phyloP scores from a whole-genome alignment of 2,797 vertebrate species.

The Gallinago solitaria region DNA sequence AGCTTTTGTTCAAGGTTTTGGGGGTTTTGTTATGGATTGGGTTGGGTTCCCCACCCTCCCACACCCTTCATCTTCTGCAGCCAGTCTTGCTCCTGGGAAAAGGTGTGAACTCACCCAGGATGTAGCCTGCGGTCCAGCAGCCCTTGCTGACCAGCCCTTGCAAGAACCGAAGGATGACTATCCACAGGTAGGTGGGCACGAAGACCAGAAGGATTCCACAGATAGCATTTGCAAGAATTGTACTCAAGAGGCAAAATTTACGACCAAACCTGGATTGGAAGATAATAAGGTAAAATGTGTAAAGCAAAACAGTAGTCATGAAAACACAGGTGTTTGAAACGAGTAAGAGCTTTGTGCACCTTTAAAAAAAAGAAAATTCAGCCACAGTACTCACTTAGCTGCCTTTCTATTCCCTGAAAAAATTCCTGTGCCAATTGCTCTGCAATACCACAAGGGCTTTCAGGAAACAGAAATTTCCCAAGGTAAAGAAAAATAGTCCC shows the following conservation, averaged over 20 bases:
- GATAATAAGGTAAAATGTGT: background rate
- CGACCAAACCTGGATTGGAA: slow-evolving; percentile 78
- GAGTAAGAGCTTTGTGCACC: background rate
- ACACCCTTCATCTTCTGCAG: background rate
- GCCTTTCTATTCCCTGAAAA: background rate
- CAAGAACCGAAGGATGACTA: slow-evolving; percentile 76
- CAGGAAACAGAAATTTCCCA: background rate
- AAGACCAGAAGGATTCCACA: slow-evolving; percentile 77
- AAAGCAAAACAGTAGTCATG: background rate
- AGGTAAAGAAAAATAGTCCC: background rate
- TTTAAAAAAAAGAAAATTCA: background rate
- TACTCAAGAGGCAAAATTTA: slow-evolving; percentile 74
- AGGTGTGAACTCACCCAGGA: slow-evolving; percentile 75
- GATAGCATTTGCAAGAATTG: slow-evolving; percentile 59
- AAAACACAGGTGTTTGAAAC: background rate
- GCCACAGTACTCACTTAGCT: background rate
- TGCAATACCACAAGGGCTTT: background rate
- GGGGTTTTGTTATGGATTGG: background rate
- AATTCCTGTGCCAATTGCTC: background rate
- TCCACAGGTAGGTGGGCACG: slow-evolving; percentile 76
- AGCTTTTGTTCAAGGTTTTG: background rate
- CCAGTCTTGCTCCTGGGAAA: background rate
- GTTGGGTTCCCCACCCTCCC: too few relatives aligned
- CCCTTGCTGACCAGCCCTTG: slow-evolving; percentile 84
- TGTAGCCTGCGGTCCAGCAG: slow-evolving; percentile 76